Conservation (phyloP, 2,797 vertebrate genomes). For the Rhinella marina region DNA sequence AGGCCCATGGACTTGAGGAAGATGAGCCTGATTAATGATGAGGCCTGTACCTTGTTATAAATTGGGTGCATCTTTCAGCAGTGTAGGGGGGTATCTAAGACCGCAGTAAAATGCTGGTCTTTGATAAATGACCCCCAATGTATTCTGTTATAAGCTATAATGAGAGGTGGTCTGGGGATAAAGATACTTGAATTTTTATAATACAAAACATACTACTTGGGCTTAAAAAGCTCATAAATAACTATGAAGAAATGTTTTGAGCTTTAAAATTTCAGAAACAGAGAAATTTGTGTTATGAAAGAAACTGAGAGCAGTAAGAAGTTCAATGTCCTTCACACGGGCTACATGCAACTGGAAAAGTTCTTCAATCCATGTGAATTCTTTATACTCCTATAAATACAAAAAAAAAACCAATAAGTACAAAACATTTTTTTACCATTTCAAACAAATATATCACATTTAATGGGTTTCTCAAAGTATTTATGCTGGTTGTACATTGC, state of each 20-base stretch:
- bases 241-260: constrained; percentile 86
- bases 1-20: no score
- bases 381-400: constrained; percentile 66
- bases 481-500: no score
- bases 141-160: not conserved
- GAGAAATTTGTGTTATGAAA: constrained; percentile 86
- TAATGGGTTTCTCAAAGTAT: no score
- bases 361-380: constrained; percentile 81
- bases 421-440: not conserved
- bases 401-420: not conserved
- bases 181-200: not conserved
- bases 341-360: constrained; percentile 84
- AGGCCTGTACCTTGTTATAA: no score
- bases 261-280: constrained; percentile 84
- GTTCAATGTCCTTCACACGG: constrained; percentile 87
- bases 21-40: no score
- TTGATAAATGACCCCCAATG: not conserved
- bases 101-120: no score
- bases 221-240: constrained; percentile 66
- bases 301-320: constrained; percentile 92
- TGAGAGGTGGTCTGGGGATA: not conserved
- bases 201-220: not conserved
- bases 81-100: no score
- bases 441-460: not conserved
- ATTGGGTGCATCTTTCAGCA: no score